Evolutionary conservation across 2,888 invertebrate species (phyloP), one percentile per base, ranked within the genome.

Genomic region (Prosopocoilus inquinatus): DNA sequence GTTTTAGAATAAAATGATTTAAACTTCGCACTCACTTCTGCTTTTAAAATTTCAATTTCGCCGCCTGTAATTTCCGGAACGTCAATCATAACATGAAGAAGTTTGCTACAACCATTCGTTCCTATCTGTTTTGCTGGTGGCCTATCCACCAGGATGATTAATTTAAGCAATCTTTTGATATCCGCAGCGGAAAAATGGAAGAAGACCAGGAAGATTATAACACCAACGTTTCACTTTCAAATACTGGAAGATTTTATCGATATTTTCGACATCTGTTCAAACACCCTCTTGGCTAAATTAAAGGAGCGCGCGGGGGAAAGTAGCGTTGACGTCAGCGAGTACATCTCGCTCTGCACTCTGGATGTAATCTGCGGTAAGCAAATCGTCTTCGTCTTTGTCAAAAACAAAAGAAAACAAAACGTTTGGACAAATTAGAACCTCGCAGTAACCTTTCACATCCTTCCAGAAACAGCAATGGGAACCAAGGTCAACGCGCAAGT

Each of bases 381-480:
- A 4, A 4, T 28, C 20, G 20, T 7, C 3, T 28, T 28, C n/a
- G n/a, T n/a, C n/a, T n/a, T n/a, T n/a, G n/a, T n/a, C n/a, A n/a
- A n/a, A n/a, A n/a, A n/a, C n/a, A n/a, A n/a, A n/a, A n/a, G n/a
- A n/a, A n/a, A n/a, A n/a, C n/a, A n/a, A n/a, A n/a, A n/a, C n/a
- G n/a, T n/a, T n/a, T n/a, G n/a, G n/a, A n/a, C n/a, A n/a, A n/a
- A n/a, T n/a, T n/a, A n/a, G n/a, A n/a, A n/a, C n/a, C n/a, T n/a
- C n/a, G n/a, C n/a, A n/a, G n/a, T n/a, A n/a, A n/a, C n/a, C n/a
- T n/a, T n/a, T n/a, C n/a, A n/a, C n/a, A n/a, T n/a, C n/a, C n/a
- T 74, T 80, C 46, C 78, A 90, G 93, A 93, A 78, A 87, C 91
- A 5, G 88, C 93, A 9, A 94, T 94, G 93, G 94, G 93, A 0